Base-by-base conservation (phyloP, 37 sponge, comb jelly and placozoan species). In the Aplysina aerophoba region DNA sequence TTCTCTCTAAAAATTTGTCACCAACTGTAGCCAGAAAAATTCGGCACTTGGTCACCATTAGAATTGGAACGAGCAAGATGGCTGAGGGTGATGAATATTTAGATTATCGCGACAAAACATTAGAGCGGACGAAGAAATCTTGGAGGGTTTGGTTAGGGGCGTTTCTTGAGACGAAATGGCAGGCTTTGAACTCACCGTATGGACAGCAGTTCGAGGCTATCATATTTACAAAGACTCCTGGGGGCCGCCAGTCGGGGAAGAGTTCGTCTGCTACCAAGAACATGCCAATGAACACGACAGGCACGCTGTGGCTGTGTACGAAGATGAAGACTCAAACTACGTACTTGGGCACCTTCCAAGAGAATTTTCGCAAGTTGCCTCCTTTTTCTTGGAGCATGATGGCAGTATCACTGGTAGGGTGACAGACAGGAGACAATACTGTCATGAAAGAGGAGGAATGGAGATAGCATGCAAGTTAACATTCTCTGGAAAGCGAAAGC, bases 391-490 rank as follows among this genome's bases (percentile, higher is more conserved):
- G n/a, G n/a, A n/a, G n/a, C n/a, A n/a, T n/a, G n/a, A n/a, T n/a
- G n/a, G n/a, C 59, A 58, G 59, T 58, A 58, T 58, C 59, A 58
- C 59, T 58, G 59, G 59, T 58, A 58, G 59, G 59, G 59, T 58
- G 59, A 58, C 59, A 58, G 17, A 58, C 59, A 58, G 59, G 59
- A 58, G 59, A 19, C 19, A 19, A 58, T 58, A 58, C 59, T 58
- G 59, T 58, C 59, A 20, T 58, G 59, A 58, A 58, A 58, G 59
- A 58, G 59, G 59, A 58, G 59, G 59, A 58, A 58, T 58, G 59
- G 59, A 58, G 59, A 58, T 58, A 20, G 17, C 59, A 58, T 58
- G 59, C 15, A 58, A 58, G 59, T 58, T 58, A 58, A 58, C 59
- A 58, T 58, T 58, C 59, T 58, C 59, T 58, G 59, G 59, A 58